Evolutionary conservation across 1,140 invertebrate genomes (phyloP).

Genomic region (Arctopsyche grandis): DNA sequence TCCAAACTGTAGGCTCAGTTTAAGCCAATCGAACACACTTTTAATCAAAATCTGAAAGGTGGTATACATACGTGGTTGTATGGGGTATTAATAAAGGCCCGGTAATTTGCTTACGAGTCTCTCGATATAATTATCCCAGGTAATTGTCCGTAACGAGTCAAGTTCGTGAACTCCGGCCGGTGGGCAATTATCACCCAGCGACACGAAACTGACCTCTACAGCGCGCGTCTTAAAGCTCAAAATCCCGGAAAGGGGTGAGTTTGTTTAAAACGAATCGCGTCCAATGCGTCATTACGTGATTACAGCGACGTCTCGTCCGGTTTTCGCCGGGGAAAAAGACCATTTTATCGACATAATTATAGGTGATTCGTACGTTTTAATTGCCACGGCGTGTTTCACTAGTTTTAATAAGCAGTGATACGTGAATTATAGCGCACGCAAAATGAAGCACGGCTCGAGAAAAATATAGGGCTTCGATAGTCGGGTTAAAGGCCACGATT

Average conservation of each 20-base stretch:
- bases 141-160: constrained; percentile 6
- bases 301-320: not conserved
- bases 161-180: not conserved
- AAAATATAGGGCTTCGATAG: no score
- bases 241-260: not conserved
- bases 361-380: not conserved
- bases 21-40: no score
- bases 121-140: not conserved
- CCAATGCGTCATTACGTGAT: not conserved
- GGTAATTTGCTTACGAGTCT: no score
- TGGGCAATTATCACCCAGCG: not conserved
- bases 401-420: no score
- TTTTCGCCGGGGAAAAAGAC: not conserved
- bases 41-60: no score
- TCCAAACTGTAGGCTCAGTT: no score
- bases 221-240: not conserved
- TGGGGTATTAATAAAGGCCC: no score
- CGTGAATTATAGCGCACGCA: no score
- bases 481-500: no score
- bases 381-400: not conserved
- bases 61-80: no score
- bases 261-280: not conserved
- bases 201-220: not conserved
- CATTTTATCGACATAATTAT: not conserved
- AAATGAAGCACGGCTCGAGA: no score